phyloP scores from a whole-genome alignment of 2,113 vertebrate genomes.

The Chaenocephalus aceratus region DNA sequence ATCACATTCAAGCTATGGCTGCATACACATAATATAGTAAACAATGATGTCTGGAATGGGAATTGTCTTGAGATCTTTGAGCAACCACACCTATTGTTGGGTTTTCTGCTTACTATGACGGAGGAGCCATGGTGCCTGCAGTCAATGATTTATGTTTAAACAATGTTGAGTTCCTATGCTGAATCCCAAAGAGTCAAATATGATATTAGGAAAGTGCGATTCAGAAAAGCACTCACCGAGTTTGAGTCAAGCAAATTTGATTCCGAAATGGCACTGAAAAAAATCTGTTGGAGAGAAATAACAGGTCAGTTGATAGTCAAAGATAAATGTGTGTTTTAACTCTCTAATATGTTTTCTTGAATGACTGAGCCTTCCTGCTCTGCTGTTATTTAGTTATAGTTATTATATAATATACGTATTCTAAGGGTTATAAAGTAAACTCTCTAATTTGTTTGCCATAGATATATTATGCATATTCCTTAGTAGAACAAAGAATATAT shows the following conservation, averaged over 20 bases:
- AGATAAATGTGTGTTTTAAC: background rate
- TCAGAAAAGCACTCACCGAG: constrained; percentile 58
- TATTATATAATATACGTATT: background rate
- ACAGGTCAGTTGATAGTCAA: background rate
- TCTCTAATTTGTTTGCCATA: background rate
- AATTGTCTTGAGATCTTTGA: constrained; percentile 41
- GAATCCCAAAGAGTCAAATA: background rate
- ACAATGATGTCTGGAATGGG: constrained; percentile 42
- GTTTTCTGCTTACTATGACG: constrained; percentile 17
- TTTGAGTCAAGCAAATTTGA: constrained; percentile 59
- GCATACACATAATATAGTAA: constrained; percentile 24
- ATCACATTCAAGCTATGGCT: constrained; percentile 37
- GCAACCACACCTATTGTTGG: constrained; percentile 48
- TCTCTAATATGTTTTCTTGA: background rate
- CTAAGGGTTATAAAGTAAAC: background rate
- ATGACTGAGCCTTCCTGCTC: background rate
- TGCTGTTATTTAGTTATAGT: background rate
- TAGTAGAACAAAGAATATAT: background rate
- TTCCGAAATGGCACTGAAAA: constrained; percentile 35
- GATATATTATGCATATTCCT: background rate
- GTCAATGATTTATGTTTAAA: constrained; percentile 25
- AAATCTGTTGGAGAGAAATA: constrained; percentile 65
- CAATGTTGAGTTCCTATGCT: background rate
- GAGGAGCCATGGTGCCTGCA: constrained; percentile 25
- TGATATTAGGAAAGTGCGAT: background rate